Conservation (phyloP, 2,113 vertebrate species). For the Microtus montanus region DNA sequence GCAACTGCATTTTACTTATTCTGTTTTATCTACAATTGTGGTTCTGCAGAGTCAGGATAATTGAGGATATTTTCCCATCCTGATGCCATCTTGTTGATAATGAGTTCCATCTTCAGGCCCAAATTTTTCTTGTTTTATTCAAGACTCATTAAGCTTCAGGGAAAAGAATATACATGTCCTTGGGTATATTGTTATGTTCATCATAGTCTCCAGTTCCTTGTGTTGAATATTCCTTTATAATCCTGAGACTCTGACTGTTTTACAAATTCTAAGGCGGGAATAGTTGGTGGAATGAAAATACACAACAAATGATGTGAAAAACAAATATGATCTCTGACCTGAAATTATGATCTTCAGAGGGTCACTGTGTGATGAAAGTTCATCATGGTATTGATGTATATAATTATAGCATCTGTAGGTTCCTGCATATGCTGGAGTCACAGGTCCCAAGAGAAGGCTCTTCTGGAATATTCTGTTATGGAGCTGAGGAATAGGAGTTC, state of each 20-base stretch:
- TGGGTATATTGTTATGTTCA: background rate
- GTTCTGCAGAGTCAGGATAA: background rate
- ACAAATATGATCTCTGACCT: background rate
- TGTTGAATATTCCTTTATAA: no score
- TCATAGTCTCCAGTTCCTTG: rapidly evolving
- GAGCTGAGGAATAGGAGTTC: background rate
- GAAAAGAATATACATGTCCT: background rate
- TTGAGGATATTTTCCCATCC: background rate
- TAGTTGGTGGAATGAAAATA: background rate
- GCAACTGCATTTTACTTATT: background rate
- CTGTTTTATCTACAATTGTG: background rate
- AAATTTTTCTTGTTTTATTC: background rate
- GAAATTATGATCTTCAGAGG: background rate
- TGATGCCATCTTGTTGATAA: background rate
- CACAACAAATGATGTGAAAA: no score
- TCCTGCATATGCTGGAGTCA: background rate
- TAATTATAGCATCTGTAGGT: background rate
- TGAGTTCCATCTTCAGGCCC: background rate
- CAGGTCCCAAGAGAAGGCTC: background rate
- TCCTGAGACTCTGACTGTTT: background rate
- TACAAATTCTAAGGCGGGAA: no score
- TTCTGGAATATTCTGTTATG: rapidly evolving
- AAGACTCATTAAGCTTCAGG: rapidly evolving
- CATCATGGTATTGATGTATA: background rate
- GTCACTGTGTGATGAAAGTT: background rate